A percentile compares a stretch with the other conserved stretches of the same genome.
Evolutionary conservation across 2,113 vertebrate genomes (phyloP).

Genomic region (Paratilapia polleni): DNA sequence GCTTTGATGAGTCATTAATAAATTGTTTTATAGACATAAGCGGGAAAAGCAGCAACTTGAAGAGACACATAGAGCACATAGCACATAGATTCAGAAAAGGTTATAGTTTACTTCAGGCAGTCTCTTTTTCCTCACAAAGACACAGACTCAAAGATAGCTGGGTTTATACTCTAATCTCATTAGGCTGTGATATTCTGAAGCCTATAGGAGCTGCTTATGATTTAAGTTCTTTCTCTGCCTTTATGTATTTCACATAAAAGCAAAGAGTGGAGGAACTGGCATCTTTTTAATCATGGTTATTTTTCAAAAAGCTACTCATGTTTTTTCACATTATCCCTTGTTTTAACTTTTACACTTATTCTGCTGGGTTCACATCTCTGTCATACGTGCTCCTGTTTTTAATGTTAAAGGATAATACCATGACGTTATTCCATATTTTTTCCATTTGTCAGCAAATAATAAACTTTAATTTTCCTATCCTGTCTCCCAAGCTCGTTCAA

Average conservation of each 20-base stretch:
- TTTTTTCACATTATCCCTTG: not conserved
- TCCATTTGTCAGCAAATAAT: not conserved
- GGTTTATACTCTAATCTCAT: slow-evolving; percentile 38
- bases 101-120: slow-evolving; percentile 15
- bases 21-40: not conserved
- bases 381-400: not conserved
- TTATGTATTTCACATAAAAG: not conserved
- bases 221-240: not conserved
- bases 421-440: not conserved
- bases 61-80: not conserved
- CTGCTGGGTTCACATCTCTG: not conserved
- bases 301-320: not conserved
- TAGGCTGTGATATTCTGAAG: slow-evolving; percentile 24
- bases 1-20: not conserved
- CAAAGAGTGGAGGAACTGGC: not conserved
- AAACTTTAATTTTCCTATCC: not conserved
- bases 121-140: slow-evolving; percentile 20
- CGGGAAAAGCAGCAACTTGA: not conserved
- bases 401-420: not conserved
- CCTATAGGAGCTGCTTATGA: slow-evolving; percentile 2
- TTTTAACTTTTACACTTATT: not conserved
- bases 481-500: not conserved
- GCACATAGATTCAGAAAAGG: slow-evolving; percentile 15
- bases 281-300: not conserved
- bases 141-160: slow-evolving; percentile 19